Percentiles rank a stretch among this genome's conserved stretches.
These are phyloP conservation scores for Psammodynastes pulverulentus DNA, from an alignment of 2,113 vertebrate species.

Conservation along the genomic window DNA sequence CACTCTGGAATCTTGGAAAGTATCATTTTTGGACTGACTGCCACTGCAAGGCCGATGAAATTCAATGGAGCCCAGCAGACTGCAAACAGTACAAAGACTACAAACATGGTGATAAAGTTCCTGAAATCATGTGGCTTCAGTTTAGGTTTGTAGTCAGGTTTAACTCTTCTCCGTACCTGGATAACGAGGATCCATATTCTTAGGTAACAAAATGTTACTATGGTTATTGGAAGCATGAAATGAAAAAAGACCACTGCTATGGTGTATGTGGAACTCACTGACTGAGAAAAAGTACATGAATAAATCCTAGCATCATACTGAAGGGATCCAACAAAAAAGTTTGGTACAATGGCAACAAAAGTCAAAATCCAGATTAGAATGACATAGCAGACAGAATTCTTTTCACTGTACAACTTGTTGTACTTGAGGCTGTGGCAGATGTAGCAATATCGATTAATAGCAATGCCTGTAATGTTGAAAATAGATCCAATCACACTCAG, in stretches of 20 bases:
- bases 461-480: constrained; percentile 96
- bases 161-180: constrained; percentile 86
- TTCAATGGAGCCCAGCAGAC: constrained; percentile 97
- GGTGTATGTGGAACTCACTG: constrained; percentile 89
- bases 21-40: constrained; percentile 78
- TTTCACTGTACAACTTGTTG: constrained; percentile 86
- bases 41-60: constrained; percentile 90
- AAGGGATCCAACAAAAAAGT: constrained; percentile 85
- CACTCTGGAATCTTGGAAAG: constrained; percentile 89
- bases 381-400: constrained; percentile 88
- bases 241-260: constrained; percentile 95
- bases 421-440: constrained; percentile 97
- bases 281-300: constrained; percentile 91
- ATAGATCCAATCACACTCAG: constrained; percentile 93
- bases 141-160: constrained; percentile 82
- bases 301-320: constrained; percentile 91
- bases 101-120: constrained; percentile 97
- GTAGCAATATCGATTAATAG: constrained; percentile 94
- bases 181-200: constrained; percentile 95
- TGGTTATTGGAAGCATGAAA: constrained; percentile 88
- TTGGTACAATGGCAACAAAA: constrained; percentile 87
- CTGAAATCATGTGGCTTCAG: constrained; percentile 89
- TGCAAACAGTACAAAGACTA: constrained; percentile 94
- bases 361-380: constrained; percentile 88
- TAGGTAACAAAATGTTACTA: constrained; percentile 94